Conservation (phyloP, 2,797 vertebrate genomes). For the Chaetophractus vellerosus region DNA sequence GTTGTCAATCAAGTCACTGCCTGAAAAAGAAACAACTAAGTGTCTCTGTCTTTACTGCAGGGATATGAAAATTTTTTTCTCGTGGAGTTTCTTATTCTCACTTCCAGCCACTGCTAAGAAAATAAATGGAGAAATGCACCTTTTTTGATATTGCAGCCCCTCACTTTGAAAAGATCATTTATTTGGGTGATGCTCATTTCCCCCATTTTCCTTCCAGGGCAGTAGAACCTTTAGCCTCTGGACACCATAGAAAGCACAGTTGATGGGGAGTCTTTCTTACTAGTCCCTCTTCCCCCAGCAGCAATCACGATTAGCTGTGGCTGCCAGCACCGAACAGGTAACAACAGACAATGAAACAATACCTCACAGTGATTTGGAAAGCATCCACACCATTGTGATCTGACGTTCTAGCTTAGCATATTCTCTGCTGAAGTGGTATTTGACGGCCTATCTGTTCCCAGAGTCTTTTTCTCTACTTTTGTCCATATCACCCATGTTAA, state of each 20-base stretch:
- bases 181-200: background rate
- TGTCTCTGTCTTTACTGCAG: constrained; percentile 52
- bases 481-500: background rate
- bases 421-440: background rate
- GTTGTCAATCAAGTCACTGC: constrained; percentile 87
- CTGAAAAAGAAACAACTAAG: constrained; percentile 72
- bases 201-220: background rate
- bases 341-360: background rate
- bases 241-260: background rate
- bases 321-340: background rate
- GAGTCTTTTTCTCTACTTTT: constrained; percentile 6
- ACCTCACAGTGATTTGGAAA: background rate
- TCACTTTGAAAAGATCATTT: constrained; percentile 34
- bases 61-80: background rate
- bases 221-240: constrained; percentile 5
- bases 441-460: background rate
- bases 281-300: background rate
- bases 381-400: background rate
- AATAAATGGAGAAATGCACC: background rate
- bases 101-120: constrained; percentile 42
- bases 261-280: background rate
- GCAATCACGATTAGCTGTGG: background rate
- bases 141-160: background rate
- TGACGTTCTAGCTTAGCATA: background rate
- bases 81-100: background rate